Evolutionary conservation across 2,888 invertebrate species (phyloP).

Genomic region (Drosophila antonietae): DNA sequence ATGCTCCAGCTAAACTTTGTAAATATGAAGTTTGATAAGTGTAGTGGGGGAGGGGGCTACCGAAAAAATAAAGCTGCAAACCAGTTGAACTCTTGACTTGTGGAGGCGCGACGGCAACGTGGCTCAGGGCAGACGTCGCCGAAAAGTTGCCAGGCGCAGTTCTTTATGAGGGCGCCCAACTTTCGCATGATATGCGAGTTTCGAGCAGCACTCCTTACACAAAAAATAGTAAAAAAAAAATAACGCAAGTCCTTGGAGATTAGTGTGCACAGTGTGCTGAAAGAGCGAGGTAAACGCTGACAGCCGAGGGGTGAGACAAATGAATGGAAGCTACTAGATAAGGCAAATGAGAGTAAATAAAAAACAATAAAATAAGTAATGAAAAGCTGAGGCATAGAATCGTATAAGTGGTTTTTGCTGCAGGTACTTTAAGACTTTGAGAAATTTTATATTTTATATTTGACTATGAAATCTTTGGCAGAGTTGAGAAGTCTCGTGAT

Average conservation of each 20-base stretch:
- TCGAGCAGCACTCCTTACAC: constrained; percentile 24
- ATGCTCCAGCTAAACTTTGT: constrained; percentile 54
- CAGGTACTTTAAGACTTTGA: not conserved
- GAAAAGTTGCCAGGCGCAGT: constrained; percentile 62
- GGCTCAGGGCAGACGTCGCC: constrained; percentile 58
- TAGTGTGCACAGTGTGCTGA: constrained; percentile 41
- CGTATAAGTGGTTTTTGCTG: no score
- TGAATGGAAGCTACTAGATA: not conserved
- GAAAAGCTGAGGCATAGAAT: not conserved
- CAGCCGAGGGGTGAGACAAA: not conserved
- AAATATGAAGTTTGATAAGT: constrained; percentile 77
- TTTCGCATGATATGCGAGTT: constrained; percentile 52
- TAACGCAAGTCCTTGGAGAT: constrained; percentile 36
- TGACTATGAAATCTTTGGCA: not conserved
- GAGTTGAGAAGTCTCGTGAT: no score
- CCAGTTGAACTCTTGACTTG: constrained; percentile 64
- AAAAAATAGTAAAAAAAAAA: constrained; percentile 9
- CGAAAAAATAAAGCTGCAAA: constrained; percentile 34
- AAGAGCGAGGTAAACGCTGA: not conserved
- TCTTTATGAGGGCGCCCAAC: constrained; percentile 59
- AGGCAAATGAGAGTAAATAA: constrained; percentile 14
- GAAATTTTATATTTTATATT: not conserved
- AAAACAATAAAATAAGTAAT: not conserved
- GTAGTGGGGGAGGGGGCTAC: constrained; percentile 14
- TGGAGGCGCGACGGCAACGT: constrained; percentile 8